phyloP scores from a whole-genome alignment of 2,113 vertebrate species.

The Gila orcuttii region DNA sequence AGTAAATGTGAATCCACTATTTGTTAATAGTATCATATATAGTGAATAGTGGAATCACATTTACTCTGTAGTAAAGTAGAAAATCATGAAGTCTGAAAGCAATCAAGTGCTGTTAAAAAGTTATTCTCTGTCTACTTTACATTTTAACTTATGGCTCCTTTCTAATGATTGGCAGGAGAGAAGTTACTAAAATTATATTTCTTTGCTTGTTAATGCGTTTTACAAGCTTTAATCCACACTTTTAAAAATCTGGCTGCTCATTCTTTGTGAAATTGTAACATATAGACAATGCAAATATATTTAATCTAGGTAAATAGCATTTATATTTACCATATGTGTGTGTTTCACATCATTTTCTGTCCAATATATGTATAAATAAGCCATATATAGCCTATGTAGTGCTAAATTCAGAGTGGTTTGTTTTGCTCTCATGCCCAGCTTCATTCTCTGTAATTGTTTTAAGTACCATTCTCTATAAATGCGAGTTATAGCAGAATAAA shows the following conservation, averaged over 20 bases:
- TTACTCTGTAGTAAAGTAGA: too few species aligned
- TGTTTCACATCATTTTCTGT: not conserved
- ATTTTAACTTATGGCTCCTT: not conserved
- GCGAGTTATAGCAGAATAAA: not conserved
- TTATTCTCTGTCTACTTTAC: not conserved
- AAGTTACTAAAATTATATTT: not conserved
- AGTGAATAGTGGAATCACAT: not conserved
- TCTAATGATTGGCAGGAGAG: not conserved
- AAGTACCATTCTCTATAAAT: not conserved
- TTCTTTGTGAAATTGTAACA: not conserved
- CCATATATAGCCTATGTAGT: too few species aligned
- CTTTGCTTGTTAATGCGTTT: not conserved
- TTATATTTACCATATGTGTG: too few species aligned
- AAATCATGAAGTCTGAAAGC: too few species aligned
- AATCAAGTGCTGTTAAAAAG: too few species aligned
- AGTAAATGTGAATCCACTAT: too few species aligned
- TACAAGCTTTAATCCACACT: not conserved
- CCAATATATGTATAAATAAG: too few species aligned
- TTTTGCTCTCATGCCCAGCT: not conserved
- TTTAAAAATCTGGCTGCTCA: not conserved
- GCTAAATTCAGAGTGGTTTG: not conserved
- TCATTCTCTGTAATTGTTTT: not conserved
- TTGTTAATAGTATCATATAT: not conserved
- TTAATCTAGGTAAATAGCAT: not conserved
- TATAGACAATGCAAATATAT: not conserved